Percentiles rank a stretch among this genome's conserved stretches.
Evolutionary conservation across 1,140 invertebrate genomes (phyloP).

Genomic region (Wiebesia pumilae): DNA sequence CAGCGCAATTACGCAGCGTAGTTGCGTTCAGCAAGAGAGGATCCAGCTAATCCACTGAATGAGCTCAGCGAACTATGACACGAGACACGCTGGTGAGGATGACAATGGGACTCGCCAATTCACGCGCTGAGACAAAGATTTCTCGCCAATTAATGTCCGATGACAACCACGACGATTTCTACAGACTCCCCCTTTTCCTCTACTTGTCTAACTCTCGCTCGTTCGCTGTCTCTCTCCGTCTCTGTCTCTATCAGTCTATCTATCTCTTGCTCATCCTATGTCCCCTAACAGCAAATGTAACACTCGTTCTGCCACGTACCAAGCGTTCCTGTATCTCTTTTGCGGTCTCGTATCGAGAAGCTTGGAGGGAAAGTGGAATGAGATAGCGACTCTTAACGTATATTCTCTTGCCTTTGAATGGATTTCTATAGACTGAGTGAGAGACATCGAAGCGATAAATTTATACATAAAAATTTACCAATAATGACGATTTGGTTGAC

Average conservation of each 20-base stretch:
- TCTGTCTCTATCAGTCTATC: background rate
- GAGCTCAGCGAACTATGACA: slow-evolving; percentile 67
- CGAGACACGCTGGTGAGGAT: slow-evolving; percentile 45
- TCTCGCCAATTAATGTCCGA: slow-evolving; percentile 71
- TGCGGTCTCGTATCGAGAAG: slow-evolving; percentile 2
- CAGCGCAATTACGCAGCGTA: slow-evolving; percentile 67
- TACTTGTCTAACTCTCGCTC: background rate
- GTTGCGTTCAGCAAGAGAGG: slow-evolving; percentile 62
- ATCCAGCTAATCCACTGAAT: slow-evolving; percentile 69
- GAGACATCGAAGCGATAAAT: background rate
- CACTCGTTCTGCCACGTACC: background rate
- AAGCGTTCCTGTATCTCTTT: slow-evolving; percentile 16
- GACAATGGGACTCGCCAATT: slow-evolving; percentile 66
- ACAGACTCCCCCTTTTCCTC: background rate
- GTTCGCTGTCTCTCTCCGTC: background rate
- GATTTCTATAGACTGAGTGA: slow-evolving; percentile 13
- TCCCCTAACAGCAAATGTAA: background rate
- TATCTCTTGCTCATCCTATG: background rate
- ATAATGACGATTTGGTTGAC: background rate
- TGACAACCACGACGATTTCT: slow-evolving; percentile 40
- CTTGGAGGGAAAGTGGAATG: background rate
- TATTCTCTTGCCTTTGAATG: background rate
- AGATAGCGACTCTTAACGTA: background rate
- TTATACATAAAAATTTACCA: background rate
- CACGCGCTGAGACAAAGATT: slow-evolving; percentile 67